Conservation (phyloP, 2,888 invertebrate species). For the Eupithecia vulgata region DNA sequence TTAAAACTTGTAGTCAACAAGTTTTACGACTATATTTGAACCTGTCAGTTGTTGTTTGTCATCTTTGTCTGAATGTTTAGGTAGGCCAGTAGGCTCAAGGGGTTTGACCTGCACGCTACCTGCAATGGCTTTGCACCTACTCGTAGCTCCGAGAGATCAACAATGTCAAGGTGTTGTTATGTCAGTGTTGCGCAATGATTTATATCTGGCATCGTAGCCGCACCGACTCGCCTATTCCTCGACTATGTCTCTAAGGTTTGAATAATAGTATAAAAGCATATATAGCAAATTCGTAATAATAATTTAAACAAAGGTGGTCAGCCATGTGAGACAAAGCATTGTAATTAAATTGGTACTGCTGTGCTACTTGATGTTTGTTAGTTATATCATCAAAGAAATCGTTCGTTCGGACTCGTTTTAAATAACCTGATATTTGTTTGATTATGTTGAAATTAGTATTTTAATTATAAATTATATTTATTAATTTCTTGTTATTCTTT, state of each 20-base stretch:
- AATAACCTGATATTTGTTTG: not conserved
- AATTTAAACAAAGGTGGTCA: slow-evolving; percentile 42
- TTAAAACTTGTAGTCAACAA: not conserved
- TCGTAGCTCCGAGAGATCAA: slow-evolving; percentile 64
- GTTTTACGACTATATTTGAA: not conserved
- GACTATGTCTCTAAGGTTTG: slow-evolving; percentile 21
- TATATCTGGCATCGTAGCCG: slow-evolving; percentile 22
- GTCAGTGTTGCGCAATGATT: slow-evolving; percentile 62
- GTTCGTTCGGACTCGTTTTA: not conserved
- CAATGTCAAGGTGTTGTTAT: slow-evolving; percentile 76
- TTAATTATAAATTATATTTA: too few relatives aligned
- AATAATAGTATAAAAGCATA: not conserved
- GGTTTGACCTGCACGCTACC: slow-evolving; percentile 48
- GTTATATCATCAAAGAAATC: not conserved
- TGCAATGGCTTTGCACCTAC: slow-evolving; percentile 61
- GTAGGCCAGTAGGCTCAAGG: slow-evolving; percentile 38
- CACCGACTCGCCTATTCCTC: slow-evolving; percentile 31
- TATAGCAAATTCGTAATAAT: slow-evolving; percentile 26
- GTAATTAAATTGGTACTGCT: slow-evolving; percentile 20
- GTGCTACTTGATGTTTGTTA: not conserved
- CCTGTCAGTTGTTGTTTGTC: not conserved
- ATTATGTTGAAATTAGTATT: not conserved
- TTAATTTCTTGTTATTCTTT: too few relatives aligned
- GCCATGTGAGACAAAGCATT: slow-evolving; percentile 42
- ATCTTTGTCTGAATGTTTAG: not conserved